A percentile compares a stretch with the other conserved stretches of the same genome.
Conservation (phyloP, 2,888 invertebrate genomes). For the Calliphora vomitoria region DNA sequence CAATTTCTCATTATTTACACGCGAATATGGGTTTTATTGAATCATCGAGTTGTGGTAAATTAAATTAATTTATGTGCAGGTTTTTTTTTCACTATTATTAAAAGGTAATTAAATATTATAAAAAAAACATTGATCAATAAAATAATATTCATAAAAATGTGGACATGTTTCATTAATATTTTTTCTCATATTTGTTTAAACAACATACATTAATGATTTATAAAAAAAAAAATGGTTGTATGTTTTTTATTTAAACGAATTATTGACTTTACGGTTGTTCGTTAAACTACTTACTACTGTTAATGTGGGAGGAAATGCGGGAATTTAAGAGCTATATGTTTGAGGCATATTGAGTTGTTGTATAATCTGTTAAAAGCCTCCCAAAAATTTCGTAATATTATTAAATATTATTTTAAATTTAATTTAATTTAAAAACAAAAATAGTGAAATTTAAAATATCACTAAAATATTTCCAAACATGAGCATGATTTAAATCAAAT, state of each 20-base stretch:
- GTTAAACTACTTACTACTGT: too few species aligned
- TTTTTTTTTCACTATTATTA: conserved; percentile 30
- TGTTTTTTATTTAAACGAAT: background rate
- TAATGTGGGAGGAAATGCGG: background rate
- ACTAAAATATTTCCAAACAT: too few species aligned
- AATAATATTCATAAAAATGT: conserved; percentile 25
- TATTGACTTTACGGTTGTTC: conserved; percentile 6
- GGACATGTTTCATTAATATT: background rate
- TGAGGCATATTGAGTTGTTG: background rate
- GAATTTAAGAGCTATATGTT: too few species aligned
- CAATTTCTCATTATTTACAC: conserved; percentile 45
- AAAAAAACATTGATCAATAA: conserved; percentile 35
- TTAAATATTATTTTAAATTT: too few species aligned
- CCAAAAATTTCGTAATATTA: background rate
- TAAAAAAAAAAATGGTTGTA: background rate
- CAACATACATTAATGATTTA: background rate
- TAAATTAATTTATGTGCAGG: conserved; percentile 54
- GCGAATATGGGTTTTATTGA: conserved; percentile 54
- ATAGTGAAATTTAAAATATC: too few species aligned
- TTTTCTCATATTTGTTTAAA: conserved; percentile 2
- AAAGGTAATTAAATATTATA: conserved; percentile 52
- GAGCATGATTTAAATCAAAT: too few species aligned
- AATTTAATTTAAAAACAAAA: too few species aligned
- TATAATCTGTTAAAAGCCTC: background rate
- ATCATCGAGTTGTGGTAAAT: conserved; percentile 64